A percentile compares a stretch with the other conserved stretches of the same genome.
Evolutionary conservation across 2,888 invertebrate species (phyloP).

Genomic region (Ectemnius lituratus): DNA sequence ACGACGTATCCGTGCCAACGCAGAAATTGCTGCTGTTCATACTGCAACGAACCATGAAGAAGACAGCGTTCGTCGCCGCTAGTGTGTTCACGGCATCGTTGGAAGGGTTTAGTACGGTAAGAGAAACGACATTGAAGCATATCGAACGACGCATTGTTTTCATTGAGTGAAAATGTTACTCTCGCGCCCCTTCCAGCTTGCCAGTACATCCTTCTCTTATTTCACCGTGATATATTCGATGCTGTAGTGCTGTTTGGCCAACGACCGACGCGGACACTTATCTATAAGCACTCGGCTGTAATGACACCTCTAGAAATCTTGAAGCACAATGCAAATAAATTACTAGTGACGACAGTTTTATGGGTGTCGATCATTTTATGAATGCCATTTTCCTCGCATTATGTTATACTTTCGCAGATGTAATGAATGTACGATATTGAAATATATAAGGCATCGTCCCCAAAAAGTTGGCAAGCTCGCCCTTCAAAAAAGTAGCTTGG

Average conservation of each 20-base stretch:
- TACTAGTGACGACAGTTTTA: neutral
- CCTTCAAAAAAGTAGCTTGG: neutral
- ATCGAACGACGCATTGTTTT: conserved; percentile 6
- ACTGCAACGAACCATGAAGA: neutral
- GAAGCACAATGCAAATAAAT: neutral
- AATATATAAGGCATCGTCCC: neutral
- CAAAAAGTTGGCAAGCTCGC: neutral
- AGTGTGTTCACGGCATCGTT: neutral
- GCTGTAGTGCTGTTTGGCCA: neutral
- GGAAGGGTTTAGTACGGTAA: neutral
- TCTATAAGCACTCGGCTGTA: neutral
- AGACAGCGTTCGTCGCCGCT: neutral
- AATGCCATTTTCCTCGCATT: neutral
- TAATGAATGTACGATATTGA: neutral
- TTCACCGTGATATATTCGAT: conserved; percentile 2
- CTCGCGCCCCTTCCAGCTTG: neutral
- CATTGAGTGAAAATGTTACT: neutral
- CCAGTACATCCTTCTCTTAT: conserved; percentile 2
- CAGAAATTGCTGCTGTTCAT: neutral
- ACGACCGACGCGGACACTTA: neutral
- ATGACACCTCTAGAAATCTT: neutral
- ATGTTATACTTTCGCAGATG: neutral
- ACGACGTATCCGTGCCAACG: neutral
- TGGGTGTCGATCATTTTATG: neutral
- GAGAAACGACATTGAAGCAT: neutral